These are phyloP conservation scores for Scomber scombrus DNA, from an alignment of 2,113 vertebrate genomes.

Conservation along the genomic window DNA sequence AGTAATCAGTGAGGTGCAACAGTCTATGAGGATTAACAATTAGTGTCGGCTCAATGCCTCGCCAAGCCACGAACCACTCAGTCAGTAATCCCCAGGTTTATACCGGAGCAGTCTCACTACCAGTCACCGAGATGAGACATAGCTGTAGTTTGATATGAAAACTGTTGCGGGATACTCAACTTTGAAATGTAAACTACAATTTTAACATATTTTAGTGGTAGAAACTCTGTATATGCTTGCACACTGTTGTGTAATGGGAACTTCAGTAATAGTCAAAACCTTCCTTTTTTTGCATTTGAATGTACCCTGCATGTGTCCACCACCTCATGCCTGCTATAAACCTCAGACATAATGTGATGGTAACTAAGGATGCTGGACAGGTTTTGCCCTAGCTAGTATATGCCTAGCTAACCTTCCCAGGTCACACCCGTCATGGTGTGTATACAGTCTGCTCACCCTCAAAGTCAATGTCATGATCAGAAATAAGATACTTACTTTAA, in stretches of 20 bases:
- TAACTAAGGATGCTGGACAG: background rate
- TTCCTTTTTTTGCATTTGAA: background rate
- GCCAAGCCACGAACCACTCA: constrained; percentile 11
- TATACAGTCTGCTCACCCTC: no score
- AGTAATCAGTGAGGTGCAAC: constrained; percentile 78
- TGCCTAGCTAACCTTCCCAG: no score
- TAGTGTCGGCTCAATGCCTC: constrained; percentile 45
- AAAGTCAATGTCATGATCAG: background rate
- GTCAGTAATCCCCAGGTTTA: background rate
- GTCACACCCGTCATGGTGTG: no score
- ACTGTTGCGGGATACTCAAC: no score
- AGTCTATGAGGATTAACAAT: constrained; percentile 67
- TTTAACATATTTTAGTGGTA: background rate
- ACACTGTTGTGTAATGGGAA: background rate
- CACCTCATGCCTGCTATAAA: background rate
- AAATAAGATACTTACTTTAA: background rate
- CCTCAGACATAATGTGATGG: background rate
- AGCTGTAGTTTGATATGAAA: background rate
- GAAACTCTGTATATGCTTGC: background rate
- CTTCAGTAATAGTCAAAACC: background rate
- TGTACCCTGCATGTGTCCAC: background rate
- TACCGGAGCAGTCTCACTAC: background rate
- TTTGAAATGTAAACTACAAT: background rate
- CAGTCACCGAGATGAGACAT: constrained; percentile 2
- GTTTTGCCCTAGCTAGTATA: no score